Evolutionary conservation across 2,113 vertebrate species (phyloP).

Genomic region (Cromileptes altivelis): DNA sequence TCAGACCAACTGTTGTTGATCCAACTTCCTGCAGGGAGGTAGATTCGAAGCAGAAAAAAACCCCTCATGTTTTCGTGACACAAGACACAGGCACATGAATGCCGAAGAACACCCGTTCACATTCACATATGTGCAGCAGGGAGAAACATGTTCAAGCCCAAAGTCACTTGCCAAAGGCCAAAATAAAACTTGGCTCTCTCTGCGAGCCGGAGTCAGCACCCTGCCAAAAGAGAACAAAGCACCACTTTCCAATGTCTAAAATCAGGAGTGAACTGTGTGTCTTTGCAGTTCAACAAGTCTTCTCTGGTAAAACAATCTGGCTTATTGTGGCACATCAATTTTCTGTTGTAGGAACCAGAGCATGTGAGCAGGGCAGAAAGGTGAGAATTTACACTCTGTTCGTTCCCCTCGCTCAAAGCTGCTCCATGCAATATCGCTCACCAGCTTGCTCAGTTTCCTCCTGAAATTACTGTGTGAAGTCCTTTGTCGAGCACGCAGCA

Average conservation of each 20-base stretch:
- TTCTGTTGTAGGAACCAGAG: not conserved
- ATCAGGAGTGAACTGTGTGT: not conserved
- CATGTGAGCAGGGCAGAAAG: too few species aligned
- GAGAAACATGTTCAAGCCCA: not conserved
- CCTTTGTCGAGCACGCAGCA: too few species aligned
- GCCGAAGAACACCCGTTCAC: too few species aligned
- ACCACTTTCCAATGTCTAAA: not conserved
- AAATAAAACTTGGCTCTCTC: not conserved
- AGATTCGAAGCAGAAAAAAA: not conserved
- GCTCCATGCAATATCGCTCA: too few species aligned
- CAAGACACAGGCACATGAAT: not conserved
- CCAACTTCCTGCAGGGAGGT: not conserved
- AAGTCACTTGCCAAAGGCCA: not conserved
- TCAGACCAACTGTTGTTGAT: not conserved
- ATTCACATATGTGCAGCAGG: not conserved
- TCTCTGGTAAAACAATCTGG: not conserved
- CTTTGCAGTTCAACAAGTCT: not conserved
- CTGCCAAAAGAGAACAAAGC: not conserved
- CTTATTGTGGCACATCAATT: not conserved
- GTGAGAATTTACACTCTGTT: too few species aligned
- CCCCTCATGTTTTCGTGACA: not conserved
- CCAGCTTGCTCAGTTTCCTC: too few species aligned
- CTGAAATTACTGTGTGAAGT: too few species aligned
- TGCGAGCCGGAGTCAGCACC: not conserved
- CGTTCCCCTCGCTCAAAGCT: too few species aligned